A percentile compares a stretch with the other conserved stretches of the same genome.
These are phyloP conservation scores for Ptychadena robeensis DNA, from an alignment of 2,797 vertebrate species.

Conservation along the genomic window DNA sequence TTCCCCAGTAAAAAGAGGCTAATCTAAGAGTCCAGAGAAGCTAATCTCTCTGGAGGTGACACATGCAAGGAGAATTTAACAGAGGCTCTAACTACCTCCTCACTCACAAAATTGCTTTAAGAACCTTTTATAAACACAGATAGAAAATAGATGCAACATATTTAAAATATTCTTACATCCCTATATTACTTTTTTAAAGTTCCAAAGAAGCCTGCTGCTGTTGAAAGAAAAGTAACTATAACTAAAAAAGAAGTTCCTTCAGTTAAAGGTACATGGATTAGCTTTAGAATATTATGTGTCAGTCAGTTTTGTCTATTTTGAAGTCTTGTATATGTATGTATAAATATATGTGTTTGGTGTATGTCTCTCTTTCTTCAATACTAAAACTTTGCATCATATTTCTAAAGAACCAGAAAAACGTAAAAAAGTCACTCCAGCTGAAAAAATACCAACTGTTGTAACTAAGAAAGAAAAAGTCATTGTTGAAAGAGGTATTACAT, in stretches of 20 bases:
- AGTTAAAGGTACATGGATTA: conserved; percentile 56
- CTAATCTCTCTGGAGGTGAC: too few species aligned
- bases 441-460: conserved; percentile 74
- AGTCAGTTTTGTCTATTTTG: not conserved
- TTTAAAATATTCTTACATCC: not conserved
- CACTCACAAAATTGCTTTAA: too few species aligned
- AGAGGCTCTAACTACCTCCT: too few species aligned
- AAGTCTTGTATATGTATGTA: conserved; percentile 15
- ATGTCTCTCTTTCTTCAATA: not conserved
- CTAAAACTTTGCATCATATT: conserved; percentile 30
- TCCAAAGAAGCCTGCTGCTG: conserved; percentile 64
- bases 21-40: too few species aligned
- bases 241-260: conserved; percentile 64
- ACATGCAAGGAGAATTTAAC: too few species aligned
- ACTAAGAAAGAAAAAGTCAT: conserved; percentile 75
- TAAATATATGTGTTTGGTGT: conserved; percentile 6
- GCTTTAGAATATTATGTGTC: not conserved
- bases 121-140: not conserved
- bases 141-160: not conserved
- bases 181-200: conserved; percentile 55
- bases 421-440: conserved; percentile 69
- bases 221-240: conserved; percentile 58
- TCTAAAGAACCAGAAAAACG: conserved; percentile 65
- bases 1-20: too few species aligned
- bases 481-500: conserved; percentile 74